These are phyloP conservation scores for Chamaetylas fuelleborni DNA, from an alignment of 2,113 vertebrate species.

Conservation along the genomic window DNA sequence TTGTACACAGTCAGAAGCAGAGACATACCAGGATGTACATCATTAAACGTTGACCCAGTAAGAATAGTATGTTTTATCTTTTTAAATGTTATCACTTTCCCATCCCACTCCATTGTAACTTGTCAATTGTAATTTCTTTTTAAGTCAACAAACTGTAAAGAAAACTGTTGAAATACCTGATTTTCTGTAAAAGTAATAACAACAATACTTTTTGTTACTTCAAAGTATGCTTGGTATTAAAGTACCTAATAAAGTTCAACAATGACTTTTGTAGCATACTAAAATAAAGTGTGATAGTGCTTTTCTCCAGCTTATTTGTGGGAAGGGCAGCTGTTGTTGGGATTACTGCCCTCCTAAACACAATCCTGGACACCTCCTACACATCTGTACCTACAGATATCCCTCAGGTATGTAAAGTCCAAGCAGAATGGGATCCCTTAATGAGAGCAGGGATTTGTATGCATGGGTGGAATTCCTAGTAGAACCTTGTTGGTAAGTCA, in stretches of 20 bases:
- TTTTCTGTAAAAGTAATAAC: constrained; percentile 79
- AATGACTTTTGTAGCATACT: constrained; percentile 71
- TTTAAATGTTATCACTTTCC: constrained; percentile 64
- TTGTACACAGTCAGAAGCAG: constrained; percentile 55
- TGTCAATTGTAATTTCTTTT: constrained; percentile 72
- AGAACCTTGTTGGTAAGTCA: neutral
- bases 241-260: constrained; percentile 68
- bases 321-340: neutral
- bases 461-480: neutral
- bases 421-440: neutral
- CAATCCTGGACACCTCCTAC: neutral
- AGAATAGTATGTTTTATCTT: constrained; percentile 69
- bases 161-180: constrained; percentile 78
- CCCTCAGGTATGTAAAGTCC: neutral
- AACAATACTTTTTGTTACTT: constrained; percentile 80
- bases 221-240: constrained; percentile 67
- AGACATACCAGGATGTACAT: constrained; percentile 11
- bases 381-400: neutral
- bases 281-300: constrained; percentile 61
- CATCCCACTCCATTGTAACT: constrained; percentile 65
- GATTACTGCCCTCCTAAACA: neutral
- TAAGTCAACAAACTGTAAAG: constrained; percentile 76
- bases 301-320: constrained; percentile 33
- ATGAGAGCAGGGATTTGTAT: neutral
- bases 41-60: constrained; percentile 65